A percentile compares a stretch with the other conserved stretches of the same genome.
Evolutionary conservation across 2,888 invertebrate genomes (phyloP).

Genomic region (Apamea sordens): DNA sequence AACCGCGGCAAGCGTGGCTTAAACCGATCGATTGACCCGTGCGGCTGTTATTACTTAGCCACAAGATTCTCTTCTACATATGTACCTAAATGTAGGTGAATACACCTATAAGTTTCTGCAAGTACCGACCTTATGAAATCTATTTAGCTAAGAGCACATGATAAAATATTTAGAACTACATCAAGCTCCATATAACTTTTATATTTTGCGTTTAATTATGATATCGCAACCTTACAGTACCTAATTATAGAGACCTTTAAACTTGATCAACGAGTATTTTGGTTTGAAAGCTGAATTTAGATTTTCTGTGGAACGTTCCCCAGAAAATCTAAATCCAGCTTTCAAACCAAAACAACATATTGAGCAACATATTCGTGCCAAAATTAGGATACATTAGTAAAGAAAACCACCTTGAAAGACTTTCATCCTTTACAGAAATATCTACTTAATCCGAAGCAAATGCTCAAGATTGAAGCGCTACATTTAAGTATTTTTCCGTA

Average conservation of each 20-base stretch:
- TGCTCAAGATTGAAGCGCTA: not conserved
- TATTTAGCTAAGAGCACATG: not conserved
- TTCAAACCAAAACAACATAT: too few species aligned
- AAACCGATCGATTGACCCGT: too few species aligned
- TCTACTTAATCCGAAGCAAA: slow-evolving; percentile 5
- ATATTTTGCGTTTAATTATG: not conserved
- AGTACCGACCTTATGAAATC: too few species aligned
- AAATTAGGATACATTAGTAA: slow-evolving; percentile 7
- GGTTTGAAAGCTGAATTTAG: not conserved
- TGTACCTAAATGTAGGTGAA: too few species aligned
- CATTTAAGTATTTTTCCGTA: slow-evolving; percentile 20
- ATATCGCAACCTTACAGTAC: not conserved
- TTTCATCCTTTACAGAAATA: slow-evolving; percentile 20
- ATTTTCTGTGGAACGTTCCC: not conserved
- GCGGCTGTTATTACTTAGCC: too few species aligned
- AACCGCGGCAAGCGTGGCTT: too few species aligned
- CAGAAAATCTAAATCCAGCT: too few species aligned
- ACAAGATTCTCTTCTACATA: too few species aligned
- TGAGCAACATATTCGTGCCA: not conserved
- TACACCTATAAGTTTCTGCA: too few species aligned
- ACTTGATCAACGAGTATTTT: slow-evolving; percentile 29
- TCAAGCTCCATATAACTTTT: not conserved
- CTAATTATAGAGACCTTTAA: slow-evolving; percentile 7
- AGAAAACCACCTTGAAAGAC: slow-evolving; percentile 10
- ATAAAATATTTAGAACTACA: not conserved